Base-by-base conservation (phyloP, 2,113 vertebrate genomes). In the Lucifuga dentata region DNA sequence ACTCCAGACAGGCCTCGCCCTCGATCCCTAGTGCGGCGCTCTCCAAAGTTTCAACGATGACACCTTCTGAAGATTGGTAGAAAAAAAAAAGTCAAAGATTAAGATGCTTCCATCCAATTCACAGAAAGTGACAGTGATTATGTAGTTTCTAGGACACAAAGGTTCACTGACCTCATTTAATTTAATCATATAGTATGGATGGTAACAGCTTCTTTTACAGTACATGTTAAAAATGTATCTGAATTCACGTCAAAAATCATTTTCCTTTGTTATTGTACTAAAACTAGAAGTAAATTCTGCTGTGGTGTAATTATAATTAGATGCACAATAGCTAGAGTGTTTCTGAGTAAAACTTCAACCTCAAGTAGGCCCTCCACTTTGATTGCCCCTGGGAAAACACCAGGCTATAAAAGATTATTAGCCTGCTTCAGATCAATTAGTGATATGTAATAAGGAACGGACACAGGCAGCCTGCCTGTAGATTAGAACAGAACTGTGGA, bases 1-100 rank as follows among this genome's bases (percentile, higher is more conserved):
- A 95, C 74, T 97, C 94, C 36, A 96, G 86, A 83, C 95, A 96
- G 60, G 91, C 89, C n/a, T 89, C 49, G 1, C 83, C 90, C 52
- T 88, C 76, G 38, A 91, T 64, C 1, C 39, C 13, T 26, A 88
- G 71, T 11, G 75, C 38, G 15, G 72, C 76, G 38, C 93, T 97
- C 26, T 93, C 91, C 0, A 90, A 90, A 6, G 83, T 79, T 52
- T 86, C 71, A 33, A 90, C 63, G 19, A 73, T 70, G 21, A 53
- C 83, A 10, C 85, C 85, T 20, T 90, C 91, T 84, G 89, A 72
- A 32, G 86, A 90, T 53, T 90, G 83, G 68, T 88, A 87, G 39
- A 33, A 5, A 4, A 43, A 8, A 57, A 11, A 38, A 24, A 12
- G 3, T 12, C 13, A 44, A 15, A 5, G 2, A 48, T 13, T 21